Base-by-base conservation (phyloP, 1,140 invertebrate species). In the Sycophila sp. region DNA sequence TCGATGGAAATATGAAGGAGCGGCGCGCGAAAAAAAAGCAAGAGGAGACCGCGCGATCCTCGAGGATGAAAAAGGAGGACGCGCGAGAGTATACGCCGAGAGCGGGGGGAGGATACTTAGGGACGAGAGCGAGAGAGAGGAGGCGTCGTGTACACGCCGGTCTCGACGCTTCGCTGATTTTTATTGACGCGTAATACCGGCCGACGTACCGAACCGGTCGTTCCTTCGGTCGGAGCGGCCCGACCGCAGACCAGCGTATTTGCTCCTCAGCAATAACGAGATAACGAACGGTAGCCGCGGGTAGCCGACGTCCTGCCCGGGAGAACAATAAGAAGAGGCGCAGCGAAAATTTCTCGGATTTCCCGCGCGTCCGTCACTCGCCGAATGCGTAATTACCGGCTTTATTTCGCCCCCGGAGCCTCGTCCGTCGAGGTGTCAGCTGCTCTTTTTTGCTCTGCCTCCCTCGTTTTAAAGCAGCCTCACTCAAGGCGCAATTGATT, bases 181-280 rank as follows among this genome's bases (percentile, higher is more conserved):
- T 79, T 80, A 80, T 79, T 78, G 75, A 77, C 73, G 76, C 68
- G 77, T 76, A 75, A 79, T 76, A 75, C 75, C 72, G 71, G 71
- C 40, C 49, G 71, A 73, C 71, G 65, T 34, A 40, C 34, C 17
- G 38, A 67, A 67, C 60, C 71, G 49, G 56, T 68, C 71, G 71
- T 38, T 28, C n/a, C 15, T 32, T 55, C 51, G 30, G 28, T 55
- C 51, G 28, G 51, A 32, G 51, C n/a, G 19, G 42, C 2, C n/a
- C 19, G 13, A 47, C 42, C 42, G 19, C 42, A 47, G 42, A 22
- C 42, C 42, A 32, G 40, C 28, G 40, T 62, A 62, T 62, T 62
- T 62, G 59, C 59, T 62, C 40, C 59, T n/a, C n/a, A 17, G 32
- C 38, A 62, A 62, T 62, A 62, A 62, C 59, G 60, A 63, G 60